Evolutionary conservation across 2,797 vertebrate genomes (phyloP).

Genomic region (Mormyrops boulengeri): DNA sequence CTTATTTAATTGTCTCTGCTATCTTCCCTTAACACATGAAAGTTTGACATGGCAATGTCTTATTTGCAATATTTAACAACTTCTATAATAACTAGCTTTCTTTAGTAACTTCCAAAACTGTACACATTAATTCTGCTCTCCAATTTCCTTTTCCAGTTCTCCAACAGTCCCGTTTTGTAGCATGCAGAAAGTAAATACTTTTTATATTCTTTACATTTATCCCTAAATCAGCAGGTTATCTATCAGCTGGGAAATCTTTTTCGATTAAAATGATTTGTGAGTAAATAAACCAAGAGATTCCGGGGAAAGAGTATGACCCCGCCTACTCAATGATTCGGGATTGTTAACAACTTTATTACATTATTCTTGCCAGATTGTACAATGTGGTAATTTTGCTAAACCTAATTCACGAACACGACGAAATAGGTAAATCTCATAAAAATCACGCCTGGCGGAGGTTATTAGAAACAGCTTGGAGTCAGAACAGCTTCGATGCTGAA

Average conservation of each 20-base stretch:
- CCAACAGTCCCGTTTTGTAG: neutral
- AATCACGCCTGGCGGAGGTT: conserved; percentile 42
- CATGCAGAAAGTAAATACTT: neutral
- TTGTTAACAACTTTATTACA: conserved; percentile 55
- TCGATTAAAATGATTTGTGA: conserved; percentile 4
- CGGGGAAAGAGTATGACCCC: conserved; percentile 33
- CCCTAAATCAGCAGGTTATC: neutral
- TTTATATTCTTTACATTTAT: neutral
- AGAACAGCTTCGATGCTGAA: conserved; percentile 36
- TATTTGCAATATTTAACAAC: neutral
- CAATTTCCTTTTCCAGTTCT: neutral
- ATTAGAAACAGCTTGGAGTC: conserved; percentile 37
- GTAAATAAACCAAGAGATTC: conserved; percentile 24
- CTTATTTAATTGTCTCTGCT: neutral
- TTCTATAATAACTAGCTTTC: neutral
- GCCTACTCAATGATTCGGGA: conserved; percentile 36
- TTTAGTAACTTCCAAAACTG: neutral
- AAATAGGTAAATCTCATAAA: conserved; percentile 46
- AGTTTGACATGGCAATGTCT: neutral
- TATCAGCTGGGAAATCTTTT: neutral
- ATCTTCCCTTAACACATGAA: neutral
- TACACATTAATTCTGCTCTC: neutral
- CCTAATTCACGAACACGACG: conserved; percentile 41
- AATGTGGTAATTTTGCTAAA: conserved; percentile 43
- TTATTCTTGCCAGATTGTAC: conserved; percentile 39